Evolutionary conservation across 2,113 vertebrate genomes (phyloP), one percentile per base, ranked within the genome.

Genomic region (Rhinoderma darwinii): DNA sequence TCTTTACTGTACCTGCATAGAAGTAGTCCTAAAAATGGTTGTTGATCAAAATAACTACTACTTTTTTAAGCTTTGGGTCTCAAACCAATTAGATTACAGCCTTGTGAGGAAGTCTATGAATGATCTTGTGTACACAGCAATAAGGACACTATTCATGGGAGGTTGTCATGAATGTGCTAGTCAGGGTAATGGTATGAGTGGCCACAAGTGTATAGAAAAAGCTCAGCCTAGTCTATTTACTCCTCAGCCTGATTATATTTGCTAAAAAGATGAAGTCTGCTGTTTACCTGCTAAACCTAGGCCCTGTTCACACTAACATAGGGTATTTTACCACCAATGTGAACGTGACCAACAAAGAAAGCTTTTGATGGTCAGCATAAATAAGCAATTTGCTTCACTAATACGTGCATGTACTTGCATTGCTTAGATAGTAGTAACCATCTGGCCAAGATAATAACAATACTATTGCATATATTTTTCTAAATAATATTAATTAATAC

Each of bases 81-180:
- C 12, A 54, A 37, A 56, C 30, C 14, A 47, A 15, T 47, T 50
- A 30, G 39, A 20, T 77, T 77, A 54, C 51, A 59, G 51, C 2
- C 27, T 35, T 78, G 9, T 68, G 9, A 51, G 82, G 6, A 30
- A 72, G 63, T 15, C 12, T 51, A 17, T 51, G 63, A 32, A 70
- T 72, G 63, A 25, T 9, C 51, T 59, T 68, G 22, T 82, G 61
- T 82, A 20, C 59, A 47, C 27, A 50, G 81, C 81, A 83, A 83
- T 72, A 83, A 39, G 37, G 20, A 70, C 25, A 30, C 32, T 70
- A 51, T 70, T 83, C 20, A 83, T 2, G 8, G 43, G 44, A 50
- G 41, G 11, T 37, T 5, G 10, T n/a, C 61, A 81, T 81, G 78
- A 81, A 81, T 43, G 78, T 41, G 78, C 32, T 59, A 37, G 76